Evolutionary conservation across 2,113 vertebrate genomes (phyloP).

Genomic region (Glaucomys volans): DNA sequence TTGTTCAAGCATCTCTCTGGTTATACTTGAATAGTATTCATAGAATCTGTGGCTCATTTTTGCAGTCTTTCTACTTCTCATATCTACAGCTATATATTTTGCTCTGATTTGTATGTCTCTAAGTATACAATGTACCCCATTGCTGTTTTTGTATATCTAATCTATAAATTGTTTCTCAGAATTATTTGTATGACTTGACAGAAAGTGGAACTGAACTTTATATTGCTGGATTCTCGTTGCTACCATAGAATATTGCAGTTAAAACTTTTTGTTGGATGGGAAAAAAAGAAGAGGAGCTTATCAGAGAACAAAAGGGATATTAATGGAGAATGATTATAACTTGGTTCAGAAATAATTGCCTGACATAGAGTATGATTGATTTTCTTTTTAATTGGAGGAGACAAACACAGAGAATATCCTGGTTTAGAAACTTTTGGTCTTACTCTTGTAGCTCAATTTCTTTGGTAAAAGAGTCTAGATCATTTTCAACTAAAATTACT

Average conservation of each 20-base stretch:
- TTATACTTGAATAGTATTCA: neutral
- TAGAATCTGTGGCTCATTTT: neutral
- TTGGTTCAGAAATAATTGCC: no score
- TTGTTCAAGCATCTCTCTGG: neutral
- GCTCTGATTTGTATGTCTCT: neutral
- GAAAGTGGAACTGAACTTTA: neutral
- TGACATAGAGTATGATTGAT: neutral
- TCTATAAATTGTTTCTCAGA: neutral
- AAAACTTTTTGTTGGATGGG: neutral
- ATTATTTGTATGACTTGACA: neutral
- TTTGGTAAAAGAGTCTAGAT: neutral
- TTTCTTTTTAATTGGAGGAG: neutral
- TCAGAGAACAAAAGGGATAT: neutral
- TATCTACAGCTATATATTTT: neutral
- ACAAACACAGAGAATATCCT: neutral
- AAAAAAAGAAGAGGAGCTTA: neutral
- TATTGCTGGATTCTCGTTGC: neutral
- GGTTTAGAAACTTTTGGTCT: neutral
- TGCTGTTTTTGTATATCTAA: neutral
- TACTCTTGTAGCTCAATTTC: neutral
- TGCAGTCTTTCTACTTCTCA: neutral
- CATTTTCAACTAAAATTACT: neutral
- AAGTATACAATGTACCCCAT: neutral
- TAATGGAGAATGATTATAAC: no score
- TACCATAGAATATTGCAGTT: neutral